These are phyloP conservation scores for Dasysyrphus albostriatus DNA, from an alignment of 2,888 invertebrate genomes.

Conservation along the genomic window DNA sequence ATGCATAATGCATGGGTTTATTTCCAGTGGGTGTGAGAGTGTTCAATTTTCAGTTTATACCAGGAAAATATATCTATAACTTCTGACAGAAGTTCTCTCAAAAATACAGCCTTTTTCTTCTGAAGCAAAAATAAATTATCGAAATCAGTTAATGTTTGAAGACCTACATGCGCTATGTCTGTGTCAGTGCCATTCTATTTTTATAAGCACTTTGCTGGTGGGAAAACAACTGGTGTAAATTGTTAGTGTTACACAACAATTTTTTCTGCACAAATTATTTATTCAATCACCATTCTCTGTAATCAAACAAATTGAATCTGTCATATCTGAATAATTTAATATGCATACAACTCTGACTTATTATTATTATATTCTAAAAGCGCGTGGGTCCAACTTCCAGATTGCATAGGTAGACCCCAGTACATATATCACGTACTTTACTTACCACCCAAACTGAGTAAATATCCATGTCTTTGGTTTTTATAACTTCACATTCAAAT, in stretches of 20 bases:
- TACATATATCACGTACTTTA: constrained; percentile 40
- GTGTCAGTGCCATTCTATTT: too few species aligned
- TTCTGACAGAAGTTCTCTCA: not conserved
- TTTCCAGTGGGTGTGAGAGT: too few species aligned
- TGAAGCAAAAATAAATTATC: not conserved
- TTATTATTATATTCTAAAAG: constrained; percentile 28
- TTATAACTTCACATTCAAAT: constrained; percentile 21
- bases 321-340: constrained; percentile 59
- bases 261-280: not conserved
- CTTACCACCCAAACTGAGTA: constrained; percentile 38
- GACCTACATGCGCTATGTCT: not conserved
- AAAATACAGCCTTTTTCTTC: not conserved
- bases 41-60: too few species aligned
- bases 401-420: not conserved
- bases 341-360: constrained; percentile 35
- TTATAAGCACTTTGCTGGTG: not conserved
- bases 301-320: constrained; percentile 57
- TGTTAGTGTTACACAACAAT: constrained; percentile 33
- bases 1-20: too few species aligned
- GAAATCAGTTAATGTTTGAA: not conserved
- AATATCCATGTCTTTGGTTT: constrained; percentile 18
- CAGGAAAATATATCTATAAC: too few species aligned
- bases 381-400: constrained; percentile 43
- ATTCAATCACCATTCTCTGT: constrained; percentile 13
- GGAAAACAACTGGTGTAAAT: not conserved